Base-by-base conservation (phyloP, 1,140 invertebrate species). In the Bombus difficillimus region DNA sequence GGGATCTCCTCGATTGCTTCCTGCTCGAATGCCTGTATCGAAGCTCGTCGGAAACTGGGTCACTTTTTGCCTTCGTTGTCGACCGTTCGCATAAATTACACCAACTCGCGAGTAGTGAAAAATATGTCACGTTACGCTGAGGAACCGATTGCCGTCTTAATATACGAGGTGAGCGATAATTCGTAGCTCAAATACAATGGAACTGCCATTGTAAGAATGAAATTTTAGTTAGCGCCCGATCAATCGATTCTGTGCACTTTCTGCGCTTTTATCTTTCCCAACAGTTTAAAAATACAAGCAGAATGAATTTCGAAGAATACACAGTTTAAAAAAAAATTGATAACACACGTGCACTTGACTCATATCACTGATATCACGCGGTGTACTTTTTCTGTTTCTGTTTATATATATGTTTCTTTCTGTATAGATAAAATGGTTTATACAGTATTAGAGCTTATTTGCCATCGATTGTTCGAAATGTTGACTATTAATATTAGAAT, bases 61-160 rank as follows among this genome's bases (percentile, higher is more conserved):
- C 57, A 77, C 62, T 77, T 77, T 77, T 77, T 62, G n/a, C 53
- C 34, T 53, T 4, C 15, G 12, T 53, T 32, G 43, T 34, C 72
- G n/a, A 47, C 28, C 34, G 43, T 25, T 53, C n/a, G 41, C 43
- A 74, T 74, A 75, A 75, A 53, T 75, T 47, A 53, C 34, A 22
- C 1, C 75, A 57, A 32, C n/a, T 32, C 32, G 22, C 43, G 4
- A 74, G 13, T 9, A 25, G 15, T n/a, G n/a, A 13, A 53, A 34
- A 53, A 34, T 34, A 34, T 34, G 22, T 53, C n/a, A 34, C 43
- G 43, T 34, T 75, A 3, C 8, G 9, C 13, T 10, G 3, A 34
- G 32, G 22, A 34, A 34, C 13, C 28, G 39, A 71, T 2, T 71
- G 10, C 1, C 8, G 32, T 37, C 15, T 8, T 18, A 37, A 34